Evolutionary conservation across 37 sponge, comb jelly and placozoan genomes (phyloP), one percentile per base, ranked within the genome.

Genomic region (Theonella swinhoei): DNA sequence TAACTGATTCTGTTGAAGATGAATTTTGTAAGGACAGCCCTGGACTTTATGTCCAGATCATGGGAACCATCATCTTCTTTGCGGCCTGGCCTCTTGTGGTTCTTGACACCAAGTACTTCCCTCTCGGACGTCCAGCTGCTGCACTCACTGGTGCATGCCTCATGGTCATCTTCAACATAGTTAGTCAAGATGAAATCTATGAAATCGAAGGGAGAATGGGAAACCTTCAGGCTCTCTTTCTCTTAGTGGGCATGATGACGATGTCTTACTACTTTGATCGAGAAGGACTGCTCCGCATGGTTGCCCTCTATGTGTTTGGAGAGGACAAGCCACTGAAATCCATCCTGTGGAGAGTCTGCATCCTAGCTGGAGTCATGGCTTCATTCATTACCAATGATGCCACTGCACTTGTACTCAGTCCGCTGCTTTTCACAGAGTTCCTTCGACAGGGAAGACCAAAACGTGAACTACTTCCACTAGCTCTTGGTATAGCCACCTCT

Each of bases 331-430:
- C 90, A 24, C 80, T 89, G 68, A 41, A 43, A 25, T 19, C 70
- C 24, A 43, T 89, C 0, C 76, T 89, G 30, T 89, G 90, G 90
- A 78, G 59, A 37, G 70, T 89, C 30, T 84, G 80, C 39, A 20
- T 84, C 29, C 22, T 84, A 60, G 61, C 80, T 0, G 90, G 70
- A 4, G 47, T 59, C 43, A 39, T 89, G 33, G 61, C 90, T 34
- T 84, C 90, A 30, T 76, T 89, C 36, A 89, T 89, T 37, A 89
- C 90, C 58, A 89, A 89, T 68, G 85, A 89, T 54, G 85, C 85
- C 43, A 59, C 90, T 32, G 77, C 79, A 23, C 74, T 89, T 14
- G 64, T 89, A 24, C 23, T 89, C 36, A 84, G 84, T 0, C 90
- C 90, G 22, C 79, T 89, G 58, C 30, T 89, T 25, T 59, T 89